Evolutionary conservation across 1,140 invertebrate species (phyloP).

Genomic region (Neodiprion virginianus): DNA sequence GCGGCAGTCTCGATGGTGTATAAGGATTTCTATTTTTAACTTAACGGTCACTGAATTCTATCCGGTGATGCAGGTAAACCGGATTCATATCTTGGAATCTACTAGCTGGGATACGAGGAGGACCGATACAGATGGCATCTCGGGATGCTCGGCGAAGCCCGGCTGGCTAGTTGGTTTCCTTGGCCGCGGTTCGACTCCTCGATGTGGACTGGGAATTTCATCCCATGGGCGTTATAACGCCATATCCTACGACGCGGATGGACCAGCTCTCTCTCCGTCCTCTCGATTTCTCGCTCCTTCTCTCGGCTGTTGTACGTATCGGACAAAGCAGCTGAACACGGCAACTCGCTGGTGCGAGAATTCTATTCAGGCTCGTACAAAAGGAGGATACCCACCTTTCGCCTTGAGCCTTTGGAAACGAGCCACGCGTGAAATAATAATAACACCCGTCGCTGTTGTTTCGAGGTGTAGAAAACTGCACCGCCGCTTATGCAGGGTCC

Average conservation of each 20-base stretch:
- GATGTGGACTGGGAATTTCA: neutral
- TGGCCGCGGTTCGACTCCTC: too few relatives aligned
- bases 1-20: too few relatives aligned
- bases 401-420: neutral
- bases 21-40: neutral
- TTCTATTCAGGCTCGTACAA: neutral
- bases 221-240: neutral
- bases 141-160: neutral
- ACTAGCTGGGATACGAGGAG: neutral
- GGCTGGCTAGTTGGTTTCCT: neutral
- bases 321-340: too few relatives aligned
- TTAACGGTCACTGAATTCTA: neutral
- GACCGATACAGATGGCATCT: neutral
- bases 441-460: neutral
- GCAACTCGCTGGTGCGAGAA: neutral
- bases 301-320: too few relatives aligned
- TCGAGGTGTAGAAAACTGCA: neutral
- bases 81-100: slow-evolving; percentile 7
- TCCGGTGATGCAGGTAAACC: neutral
- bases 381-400: neutral
- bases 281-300: too few relatives aligned
- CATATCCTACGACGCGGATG: neutral
- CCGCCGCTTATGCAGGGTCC: neutral
- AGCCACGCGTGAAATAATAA: slow-evolving; percentile 7
- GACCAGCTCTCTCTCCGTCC: neutral